Evolutionary conservation across 2,797 vertebrate genomes (phyloP).

Genomic region (Prunella strophiata): DNA sequence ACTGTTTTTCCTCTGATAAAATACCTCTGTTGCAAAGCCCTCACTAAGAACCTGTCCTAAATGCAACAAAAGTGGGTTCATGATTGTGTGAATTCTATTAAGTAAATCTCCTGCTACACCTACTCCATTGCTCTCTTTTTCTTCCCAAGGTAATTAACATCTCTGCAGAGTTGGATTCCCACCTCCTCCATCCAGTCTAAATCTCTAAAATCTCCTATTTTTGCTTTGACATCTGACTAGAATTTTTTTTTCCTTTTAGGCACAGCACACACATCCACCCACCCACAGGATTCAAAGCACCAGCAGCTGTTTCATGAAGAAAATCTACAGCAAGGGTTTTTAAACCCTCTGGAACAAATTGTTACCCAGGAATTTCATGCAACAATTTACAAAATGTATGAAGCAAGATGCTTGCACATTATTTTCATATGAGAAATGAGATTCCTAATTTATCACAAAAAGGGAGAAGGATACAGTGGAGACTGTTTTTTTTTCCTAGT

Average conservation of each 20-base stretch:
- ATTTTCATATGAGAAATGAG: not conserved
- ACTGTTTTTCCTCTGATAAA: slow-evolving; percentile 47
- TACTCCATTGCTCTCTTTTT: slow-evolving; percentile 52
- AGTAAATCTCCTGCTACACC: slow-evolving; percentile 55
- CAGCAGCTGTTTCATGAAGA: slow-evolving; percentile 56
- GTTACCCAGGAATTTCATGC: slow-evolving; percentile 48
- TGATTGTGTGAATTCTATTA: slow-evolving; percentile 56
- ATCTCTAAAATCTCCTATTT: slow-evolving; percentile 63
- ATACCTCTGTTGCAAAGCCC: slow-evolving; percentile 39
- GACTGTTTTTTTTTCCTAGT: not conserved
- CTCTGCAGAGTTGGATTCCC: slow-evolving; percentile 39
- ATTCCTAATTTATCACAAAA: not conserved
- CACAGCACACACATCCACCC: slow-evolving; percentile 66
- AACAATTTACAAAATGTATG: not conserved
- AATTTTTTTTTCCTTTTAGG: slow-evolving; percentile 50
- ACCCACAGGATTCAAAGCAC: slow-evolving; percentile 42
- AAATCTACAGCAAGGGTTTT: slow-evolving; percentile 34
- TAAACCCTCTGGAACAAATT: slow-evolving; percentile 31
- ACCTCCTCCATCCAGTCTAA: slow-evolving; percentile 56
- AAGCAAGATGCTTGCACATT: not conserved
- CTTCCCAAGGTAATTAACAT: slow-evolving; percentile 65
- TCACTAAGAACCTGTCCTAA: slow-evolving; percentile 27
- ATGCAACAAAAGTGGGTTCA: slow-evolving; percentile 22
- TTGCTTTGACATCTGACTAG: slow-evolving; percentile 70
- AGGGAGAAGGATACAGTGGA: not conserved